These are phyloP conservation scores for Gallinago stenura DNA, from an alignment of 2,797 vertebrate species.

Conservation along the genomic window DNA sequence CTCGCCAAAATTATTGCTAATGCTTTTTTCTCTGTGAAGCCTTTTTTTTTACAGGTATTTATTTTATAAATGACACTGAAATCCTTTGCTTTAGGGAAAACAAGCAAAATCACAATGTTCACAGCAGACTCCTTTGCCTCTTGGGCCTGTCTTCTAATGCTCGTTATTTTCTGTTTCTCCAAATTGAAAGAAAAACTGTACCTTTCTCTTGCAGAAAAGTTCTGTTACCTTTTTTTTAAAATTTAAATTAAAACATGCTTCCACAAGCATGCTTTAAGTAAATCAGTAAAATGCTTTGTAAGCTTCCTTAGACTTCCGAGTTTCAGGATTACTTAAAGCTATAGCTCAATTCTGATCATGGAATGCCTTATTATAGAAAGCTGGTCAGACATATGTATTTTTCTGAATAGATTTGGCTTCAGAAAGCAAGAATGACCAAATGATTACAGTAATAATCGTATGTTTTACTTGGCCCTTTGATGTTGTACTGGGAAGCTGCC, in stretches of 20 bases:
- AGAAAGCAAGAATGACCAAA: background rate
- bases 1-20: background rate
- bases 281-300: background rate
- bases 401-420: background rate
- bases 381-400: background rate
- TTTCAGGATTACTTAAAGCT: background rate
- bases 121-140: background rate
- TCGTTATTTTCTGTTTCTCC: background rate
- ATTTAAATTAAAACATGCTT: background rate
- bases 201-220: background rate
- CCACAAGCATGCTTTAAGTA: background rate
- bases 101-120: background rate
- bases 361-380: background rate
- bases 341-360: background rate
- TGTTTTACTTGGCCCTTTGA: constrained; percentile 2
- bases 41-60: background rate
- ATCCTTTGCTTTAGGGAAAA: background rate
- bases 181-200: background rate
- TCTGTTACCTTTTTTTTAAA: background rate
- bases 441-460: background rate
- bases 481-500: background rate
- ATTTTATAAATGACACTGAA: background rate
- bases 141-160: background rate
- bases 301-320: background rate
- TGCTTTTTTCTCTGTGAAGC: background rate